Evolutionary conservation across 2,797 vertebrate genomes (phyloP), one percentile per base, ranked within the genome.

Genomic region (Sebastes glaucus): DNA sequence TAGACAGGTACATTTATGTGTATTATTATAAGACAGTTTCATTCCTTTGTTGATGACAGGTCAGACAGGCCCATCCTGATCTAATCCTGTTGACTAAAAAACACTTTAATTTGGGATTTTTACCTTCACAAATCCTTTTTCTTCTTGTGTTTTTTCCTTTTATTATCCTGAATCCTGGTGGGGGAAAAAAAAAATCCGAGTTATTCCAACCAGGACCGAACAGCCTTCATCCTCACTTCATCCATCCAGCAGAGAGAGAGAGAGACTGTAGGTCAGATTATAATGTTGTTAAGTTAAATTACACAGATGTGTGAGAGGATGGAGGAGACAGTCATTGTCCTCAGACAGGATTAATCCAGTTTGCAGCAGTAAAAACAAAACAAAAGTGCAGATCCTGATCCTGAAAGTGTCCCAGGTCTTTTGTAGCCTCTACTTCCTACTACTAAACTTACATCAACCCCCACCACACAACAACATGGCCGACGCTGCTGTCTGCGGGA

Each of bases 381-480:
- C 23, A 30, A 74, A 86, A 88, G 82, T 86, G 8, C 35, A 38
- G 35, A 38, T 38, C 35, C 35, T 27, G 72, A 49, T 55, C 83
- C 71, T 52, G n/a, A 85, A 90, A 90, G 87, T 90, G 76, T 87
- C 90, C 91, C 90, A 74, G 85, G 64, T 88, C 88, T 83, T 85
- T 38, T 76, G 80, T 81, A 88, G 86, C 86, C 53, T 80, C 79
- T 60, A 92, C 92, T 94, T 92, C 89, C 93, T 89, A 88, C 87
- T 87, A 90, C 88, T 84, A 90, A 94, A 95, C 94, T 95, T 92
- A 72, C 92, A 92, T 90, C 92, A 85, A 90, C 89, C 93, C 90
- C 87, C 87, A 83, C 91, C 87, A 79, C 91, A 82, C 85, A 84
- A 90, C 91, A 95, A 95, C 93, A 95, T 94, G 94, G 94, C 94